Percentiles rank a stretch among this genome's conserved stretches.
Conservation (phyloP, 2,797 vertebrate genomes). For the Peromyscus eremicus region DNA sequence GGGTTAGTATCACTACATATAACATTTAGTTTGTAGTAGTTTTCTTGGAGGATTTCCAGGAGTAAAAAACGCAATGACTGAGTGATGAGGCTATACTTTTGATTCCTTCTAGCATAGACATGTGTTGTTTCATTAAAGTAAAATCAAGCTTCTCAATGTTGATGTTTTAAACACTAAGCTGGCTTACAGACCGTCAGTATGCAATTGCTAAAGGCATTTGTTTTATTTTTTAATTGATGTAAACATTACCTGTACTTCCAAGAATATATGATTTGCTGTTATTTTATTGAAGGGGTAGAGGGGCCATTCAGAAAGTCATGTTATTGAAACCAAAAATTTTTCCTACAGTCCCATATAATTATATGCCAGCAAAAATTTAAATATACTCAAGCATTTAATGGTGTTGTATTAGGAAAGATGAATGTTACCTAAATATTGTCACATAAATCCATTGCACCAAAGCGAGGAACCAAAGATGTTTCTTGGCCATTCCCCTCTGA, state of each 20-base stretch:
- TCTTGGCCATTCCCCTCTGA: background rate
- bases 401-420: background rate
- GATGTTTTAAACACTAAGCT: constrained; percentile 26
- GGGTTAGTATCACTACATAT: constrained; percentile 61
- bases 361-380: background rate
- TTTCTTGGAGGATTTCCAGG: constrained; percentile 64
- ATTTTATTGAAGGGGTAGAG: background rate
- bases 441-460: background rate
- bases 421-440: background rate
- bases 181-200: background rate
- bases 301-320: background rate
- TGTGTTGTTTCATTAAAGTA: background rate
- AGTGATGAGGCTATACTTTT: constrained; percentile 49
- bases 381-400: background rate
- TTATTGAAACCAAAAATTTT: constrained; percentile 31
- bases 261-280: constrained; percentile 1
- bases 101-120: background rate
- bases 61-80: constrained; percentile 9
- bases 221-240: background rate
- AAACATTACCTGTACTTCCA: constrained; percentile 20
- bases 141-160: background rate
- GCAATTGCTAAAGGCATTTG: background rate
- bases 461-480: background rate
- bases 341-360: background rate
- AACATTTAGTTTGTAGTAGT: constrained; percentile 63